Evolutionary conservation across 1,140 invertebrate species (phyloP), one percentile per base, ranked within the genome.

Genomic region (Hypsibius dujardini): DNA sequence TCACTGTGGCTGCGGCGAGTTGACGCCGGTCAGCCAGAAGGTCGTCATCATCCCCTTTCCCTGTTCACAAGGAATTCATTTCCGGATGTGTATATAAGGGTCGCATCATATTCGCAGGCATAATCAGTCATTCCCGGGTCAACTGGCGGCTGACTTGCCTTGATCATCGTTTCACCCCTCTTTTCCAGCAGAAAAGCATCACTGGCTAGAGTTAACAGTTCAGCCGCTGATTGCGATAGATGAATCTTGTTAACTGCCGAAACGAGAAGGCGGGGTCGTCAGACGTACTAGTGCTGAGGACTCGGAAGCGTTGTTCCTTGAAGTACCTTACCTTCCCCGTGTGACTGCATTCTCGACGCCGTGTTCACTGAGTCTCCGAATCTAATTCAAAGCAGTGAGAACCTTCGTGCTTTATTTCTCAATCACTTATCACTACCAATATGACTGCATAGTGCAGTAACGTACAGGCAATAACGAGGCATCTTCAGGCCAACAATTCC

Each of bases 401-500:
- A n/a, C n/a, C n/a, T n/a, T n/a, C n/a, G n/a, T n/a, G n/a, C n/a
- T n/a, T n/a, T n/a, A n/a, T n/a, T n/a, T n/a, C n/a, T n/a, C n/a
- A n/a, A n/a, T n/a, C n/a, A n/a, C n/a, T n/a, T n/a, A n/a, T n/a
- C n/a, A n/a, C n/a, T n/a, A n/a, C n/a, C n/a, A n/a, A n/a, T n/a
- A n/a, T n/a, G n/a, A n/a, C n/a, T n/a, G n/a, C n/a, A n/a, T n/a
- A n/a, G n/a, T n/a, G n/a, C n/a, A n/a, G n/a, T n/a, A n/a, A 56
- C 50, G n/a, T 56, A 56, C 50, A 56, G n/a, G n/a, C 50, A 56
- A n/a, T 56, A 56, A 7, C 50, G 7, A 7, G 50, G 50, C 50
- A 56, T 56, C 50, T 56, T 56, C 50, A 56, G n/a, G n/a, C 50
- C 50, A 56, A 56, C 50, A 56, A 56, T 56, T 56, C 50, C 50